Evolutionary conservation across 2,797 vertebrate genomes (phyloP).

Genomic region (Prunella strophiata): DNA sequence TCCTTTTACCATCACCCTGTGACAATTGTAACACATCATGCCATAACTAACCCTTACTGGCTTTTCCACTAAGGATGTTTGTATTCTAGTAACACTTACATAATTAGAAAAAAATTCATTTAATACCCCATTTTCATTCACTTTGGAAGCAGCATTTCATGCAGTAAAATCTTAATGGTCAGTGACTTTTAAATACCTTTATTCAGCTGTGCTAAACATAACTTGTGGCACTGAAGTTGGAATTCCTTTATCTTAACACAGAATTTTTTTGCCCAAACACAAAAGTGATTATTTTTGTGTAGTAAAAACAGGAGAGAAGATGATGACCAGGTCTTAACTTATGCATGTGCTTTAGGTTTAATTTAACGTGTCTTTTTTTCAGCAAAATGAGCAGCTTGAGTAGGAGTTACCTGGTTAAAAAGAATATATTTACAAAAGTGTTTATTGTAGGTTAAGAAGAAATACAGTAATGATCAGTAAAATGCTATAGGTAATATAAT

Average conservation of each 20-base stretch:
- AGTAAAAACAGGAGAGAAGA: neutral
- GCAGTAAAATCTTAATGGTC: neutral
- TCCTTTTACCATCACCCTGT: neutral
- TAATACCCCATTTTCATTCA: neutral
- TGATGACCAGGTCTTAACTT: neutral
- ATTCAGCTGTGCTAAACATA: neutral
- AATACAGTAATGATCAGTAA: neutral
- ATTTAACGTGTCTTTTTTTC: neutral
- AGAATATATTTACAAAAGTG: neutral
- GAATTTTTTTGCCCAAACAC: neutral
- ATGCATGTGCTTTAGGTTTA: accelerated
- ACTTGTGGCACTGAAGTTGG: neutral
- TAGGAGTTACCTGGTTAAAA: neutral
- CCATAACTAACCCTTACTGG: neutral
- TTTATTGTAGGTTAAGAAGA: neutral
- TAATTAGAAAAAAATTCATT: accelerated
- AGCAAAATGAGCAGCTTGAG: neutral
- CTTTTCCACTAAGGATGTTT: neutral
- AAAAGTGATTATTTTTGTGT: neutral
- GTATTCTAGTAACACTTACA: neutral
- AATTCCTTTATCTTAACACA: neutral
- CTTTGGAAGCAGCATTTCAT: neutral
- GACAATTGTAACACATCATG: accelerated
- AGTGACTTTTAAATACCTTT: neutral
- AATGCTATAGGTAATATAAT: neutral